phyloP scores from a whole-genome alignment of 1,140 invertebrate species.

The Telenomus remus region DNA sequence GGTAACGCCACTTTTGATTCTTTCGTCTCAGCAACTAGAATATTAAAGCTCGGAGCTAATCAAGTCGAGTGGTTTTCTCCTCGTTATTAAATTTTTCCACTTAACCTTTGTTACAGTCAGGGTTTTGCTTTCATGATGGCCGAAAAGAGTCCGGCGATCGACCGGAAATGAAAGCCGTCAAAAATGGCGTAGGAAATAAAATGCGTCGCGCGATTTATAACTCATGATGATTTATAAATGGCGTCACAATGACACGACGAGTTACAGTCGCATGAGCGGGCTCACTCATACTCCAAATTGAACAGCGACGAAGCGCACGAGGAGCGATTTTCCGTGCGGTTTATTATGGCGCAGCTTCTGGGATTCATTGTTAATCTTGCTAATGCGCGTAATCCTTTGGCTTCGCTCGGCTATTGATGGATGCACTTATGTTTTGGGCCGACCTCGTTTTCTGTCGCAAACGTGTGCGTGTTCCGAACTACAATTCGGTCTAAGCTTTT shows the following conservation, averaged over 20 bases:
- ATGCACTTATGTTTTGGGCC: slow-evolving; percentile 65
- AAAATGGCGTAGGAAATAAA: too few relatives aligned
- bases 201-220: not conserved
- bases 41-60: slow-evolving; percentile 55
- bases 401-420: slow-evolving; percentile 68
- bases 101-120: slow-evolving; percentile 54
- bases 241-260: slow-evolving; percentile 1
- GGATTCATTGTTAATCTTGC: slow-evolving; percentile 64
- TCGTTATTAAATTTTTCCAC: slow-evolving; percentile 64
- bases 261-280: slow-evolving; percentile 26
- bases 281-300: slow-evolving; percentile 53
- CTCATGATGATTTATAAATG: not conserved
- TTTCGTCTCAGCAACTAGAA: slow-evolving; percentile 22
- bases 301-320: slow-evolving; percentile 40
- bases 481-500: slow-evolving; percentile 65
- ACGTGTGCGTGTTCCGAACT: slow-evolving; percentile 53
- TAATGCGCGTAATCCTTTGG: slow-evolving; percentile 72
- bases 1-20: slow-evolving; percentile 1
- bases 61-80: slow-evolving; percentile 43
- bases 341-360: slow-evolving; percentile 49
- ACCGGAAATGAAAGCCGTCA: too few relatives aligned
- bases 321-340: slow-evolving; percentile 59
- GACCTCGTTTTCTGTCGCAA: slow-evolving; percentile 40
- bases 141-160: too few relatives aligned
- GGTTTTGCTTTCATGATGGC: slow-evolving; percentile 5